These are phyloP conservation scores for Rugalucina vietnamica DNA, from an alignment of 2,888 invertebrate genomes.

Conservation along the genomic window DNA sequence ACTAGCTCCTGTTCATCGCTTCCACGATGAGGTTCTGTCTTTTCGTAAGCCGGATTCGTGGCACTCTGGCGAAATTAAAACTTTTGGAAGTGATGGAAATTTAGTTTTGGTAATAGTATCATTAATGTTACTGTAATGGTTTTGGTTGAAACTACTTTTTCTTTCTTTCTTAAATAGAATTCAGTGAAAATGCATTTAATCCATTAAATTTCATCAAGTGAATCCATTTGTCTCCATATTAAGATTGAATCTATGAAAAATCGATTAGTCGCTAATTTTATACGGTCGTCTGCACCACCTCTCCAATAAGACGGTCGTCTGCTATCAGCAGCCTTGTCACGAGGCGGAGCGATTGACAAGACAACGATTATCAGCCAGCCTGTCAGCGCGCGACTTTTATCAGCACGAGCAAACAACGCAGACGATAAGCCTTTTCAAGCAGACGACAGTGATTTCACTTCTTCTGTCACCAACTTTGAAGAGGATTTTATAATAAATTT, in stretches of 20 bases:
- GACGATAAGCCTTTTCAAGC: slow-evolving; percentile 14
- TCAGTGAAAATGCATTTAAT: background rate
- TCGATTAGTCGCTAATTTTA: slow-evolving; percentile 4
- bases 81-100: no score
- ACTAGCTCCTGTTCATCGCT: no score
- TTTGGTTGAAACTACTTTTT: background rate
- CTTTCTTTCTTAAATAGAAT: background rate
- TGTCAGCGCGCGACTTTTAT: slow-evolving; percentile 53
- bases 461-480: background rate
- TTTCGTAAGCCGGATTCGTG: no score
- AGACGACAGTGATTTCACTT: slow-evolving; percentile 39
- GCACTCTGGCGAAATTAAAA: no score
- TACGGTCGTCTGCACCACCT: background rate
- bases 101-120: no score
- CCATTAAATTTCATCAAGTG: background rate
- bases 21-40: no score
- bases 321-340: background rate
- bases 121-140: no score
- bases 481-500: background rate
- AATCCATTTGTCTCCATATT: background rate
- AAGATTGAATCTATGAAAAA: background rate
- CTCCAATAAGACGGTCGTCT: background rate
- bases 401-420: slow-evolving; percentile 8
- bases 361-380: slow-evolving; percentile 36
- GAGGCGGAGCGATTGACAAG: slow-evolving; percentile 49